A percentile compares a stretch with the other conserved stretches of the same genome.
Conservation (phyloP, 2,113 vertebrate species). For the Pionites leucogaster region DNA sequence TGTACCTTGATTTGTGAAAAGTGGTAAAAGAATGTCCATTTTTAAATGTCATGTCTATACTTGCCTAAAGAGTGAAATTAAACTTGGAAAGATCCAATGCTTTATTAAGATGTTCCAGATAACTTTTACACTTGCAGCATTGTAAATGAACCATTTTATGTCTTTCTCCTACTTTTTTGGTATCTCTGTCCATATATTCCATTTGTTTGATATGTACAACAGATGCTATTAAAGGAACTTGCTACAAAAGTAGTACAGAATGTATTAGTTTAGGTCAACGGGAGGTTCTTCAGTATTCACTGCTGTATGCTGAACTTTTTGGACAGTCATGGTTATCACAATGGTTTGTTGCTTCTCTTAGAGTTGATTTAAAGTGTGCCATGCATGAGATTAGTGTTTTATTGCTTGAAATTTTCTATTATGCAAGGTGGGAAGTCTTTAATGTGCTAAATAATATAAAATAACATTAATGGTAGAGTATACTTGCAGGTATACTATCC, state of each 20-base stretch:
- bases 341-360: constrained; percentile 61
- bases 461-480: background rate
- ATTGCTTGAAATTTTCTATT: constrained; percentile 62
- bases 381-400: constrained; percentile 72
- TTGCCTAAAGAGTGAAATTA: constrained; percentile 74
- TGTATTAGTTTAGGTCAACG: background rate
- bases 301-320: constrained; percentile 18
- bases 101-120: constrained; percentile 59
- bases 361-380: constrained; percentile 54
- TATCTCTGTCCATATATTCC: constrained; percentile 50
- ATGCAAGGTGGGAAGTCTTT: constrained; percentile 61
- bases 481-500: constrained; percentile 4
- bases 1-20: constrained; percentile 68
- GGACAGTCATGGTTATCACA: constrained; percentile 66
- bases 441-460: constrained; percentile 55
- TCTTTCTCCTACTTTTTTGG: constrained; percentile 72
- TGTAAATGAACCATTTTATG: constrained; percentile 66
- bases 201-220: constrained; percentile 60
- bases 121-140: constrained; percentile 71
- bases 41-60: constrained; percentile 68
- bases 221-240: constrained; percentile 61
- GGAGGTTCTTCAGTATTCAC: constrained; percentile 41
- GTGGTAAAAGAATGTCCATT: constrained; percentile 69
- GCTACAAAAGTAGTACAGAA: constrained; percentile 40
- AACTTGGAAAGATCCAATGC: constrained; percentile 64